These are phyloP conservation scores for Melinopterus prodromus DNA, from an alignment of 2,888 invertebrate species.

Conservation along the genomic window DNA sequence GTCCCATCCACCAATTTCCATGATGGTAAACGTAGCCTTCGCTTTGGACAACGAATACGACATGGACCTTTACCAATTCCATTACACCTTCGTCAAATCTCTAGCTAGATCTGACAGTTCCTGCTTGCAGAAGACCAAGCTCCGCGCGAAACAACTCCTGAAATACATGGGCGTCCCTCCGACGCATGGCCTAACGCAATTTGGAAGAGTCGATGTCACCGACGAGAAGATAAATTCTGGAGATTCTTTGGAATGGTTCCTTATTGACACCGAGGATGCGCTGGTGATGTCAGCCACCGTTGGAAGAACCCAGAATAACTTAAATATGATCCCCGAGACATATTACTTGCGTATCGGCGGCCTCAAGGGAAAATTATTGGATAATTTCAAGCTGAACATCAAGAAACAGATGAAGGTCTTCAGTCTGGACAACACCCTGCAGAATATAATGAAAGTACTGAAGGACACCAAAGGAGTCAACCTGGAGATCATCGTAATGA, in stretches of 20 bases:
- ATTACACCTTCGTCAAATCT: constrained; percentile 60
- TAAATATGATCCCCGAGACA: constrained; percentile 33
- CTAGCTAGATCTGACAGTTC: constrained; percentile 59
- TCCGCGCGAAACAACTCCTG: constrained; percentile 54
- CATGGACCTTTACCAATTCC: constrained; percentile 61
- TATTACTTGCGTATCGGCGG: constrained; percentile 44
- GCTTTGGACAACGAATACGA: constrained; percentile 60
- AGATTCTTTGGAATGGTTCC: constrained; percentile 41
- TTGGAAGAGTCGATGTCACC: constrained; percentile 57
- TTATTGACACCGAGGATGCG: constrained; percentile 32
- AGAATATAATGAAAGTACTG: background rate
- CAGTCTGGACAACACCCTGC: constrained; percentile 35
- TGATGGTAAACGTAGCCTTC: constrained; percentile 58
- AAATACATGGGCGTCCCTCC: constrained; percentile 52
- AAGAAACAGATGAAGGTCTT: constrained; percentile 35
- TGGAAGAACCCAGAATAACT: constrained; percentile 41
- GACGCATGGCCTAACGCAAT: constrained; percentile 50
- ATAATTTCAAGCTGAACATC: constrained; percentile 35
- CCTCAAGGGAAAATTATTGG: constrained; percentile 38
- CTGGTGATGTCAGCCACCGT: constrained; percentile 15
- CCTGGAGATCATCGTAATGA: background rate
- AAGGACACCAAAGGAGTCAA: background rate
- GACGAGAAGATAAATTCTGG: constrained; percentile 60
- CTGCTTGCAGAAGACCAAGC: constrained; percentile 53
- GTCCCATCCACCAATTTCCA: constrained; percentile 53